Percentiles rank a stretch among this genome's conserved stretches.
Evolutionary conservation across 2,797 vertebrate genomes (phyloP).

Genomic region (Pogonophryne albipinna): DNA sequence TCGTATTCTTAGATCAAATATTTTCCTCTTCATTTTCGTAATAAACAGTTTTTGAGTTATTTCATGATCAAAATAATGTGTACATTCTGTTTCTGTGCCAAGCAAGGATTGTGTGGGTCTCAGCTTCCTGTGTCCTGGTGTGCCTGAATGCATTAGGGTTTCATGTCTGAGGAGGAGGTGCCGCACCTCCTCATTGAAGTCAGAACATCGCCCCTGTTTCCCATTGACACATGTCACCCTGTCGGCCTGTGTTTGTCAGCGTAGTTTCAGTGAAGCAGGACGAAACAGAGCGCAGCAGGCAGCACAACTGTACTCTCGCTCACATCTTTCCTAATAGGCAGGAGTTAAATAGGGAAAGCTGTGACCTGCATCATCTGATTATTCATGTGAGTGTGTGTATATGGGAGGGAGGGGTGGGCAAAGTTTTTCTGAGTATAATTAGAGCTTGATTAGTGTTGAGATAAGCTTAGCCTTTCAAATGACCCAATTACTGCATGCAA

Average conservation of each 20-base stretch:
- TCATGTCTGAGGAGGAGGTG: slow-evolving; percentile 36
- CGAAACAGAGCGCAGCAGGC: slow-evolving; percentile 2
- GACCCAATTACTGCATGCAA: slow-evolving; percentile 80
- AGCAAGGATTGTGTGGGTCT: background rate
- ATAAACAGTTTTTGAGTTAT: background rate
- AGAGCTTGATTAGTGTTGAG: slow-evolving; percentile 81
- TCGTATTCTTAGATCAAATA: background rate
- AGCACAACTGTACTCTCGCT: slow-evolving; percentile 20
- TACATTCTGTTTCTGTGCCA: background rate
- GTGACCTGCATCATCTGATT: slow-evolving; percentile 73
- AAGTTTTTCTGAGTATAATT: slow-evolving; percentile 78
- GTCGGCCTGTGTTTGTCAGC: slow-evolving; percentile 37
- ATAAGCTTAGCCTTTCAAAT: slow-evolving; percentile 83
- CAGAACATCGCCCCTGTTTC: slow-evolving; percentile 32
- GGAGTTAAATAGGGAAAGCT: slow-evolving; percentile 65
- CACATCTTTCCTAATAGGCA: slow-evolving; percentile 61
- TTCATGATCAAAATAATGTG: background rate
- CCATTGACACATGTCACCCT: slow-evolving; percentile 43
- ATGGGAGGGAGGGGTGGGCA: slow-evolving; percentile 42
- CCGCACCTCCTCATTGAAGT: slow-evolving; percentile 29
- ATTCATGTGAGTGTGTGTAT: slow-evolving; percentile 50
- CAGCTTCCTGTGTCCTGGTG: slow-evolving; percentile 14
- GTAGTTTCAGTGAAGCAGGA: slow-evolving; percentile 13
- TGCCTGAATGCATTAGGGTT: slow-evolving; percentile 31
- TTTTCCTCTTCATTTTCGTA: background rate